phyloP scores from a whole-genome alignment of 2,113 vertebrate genomes.

The Oryzias woworae region DNA sequence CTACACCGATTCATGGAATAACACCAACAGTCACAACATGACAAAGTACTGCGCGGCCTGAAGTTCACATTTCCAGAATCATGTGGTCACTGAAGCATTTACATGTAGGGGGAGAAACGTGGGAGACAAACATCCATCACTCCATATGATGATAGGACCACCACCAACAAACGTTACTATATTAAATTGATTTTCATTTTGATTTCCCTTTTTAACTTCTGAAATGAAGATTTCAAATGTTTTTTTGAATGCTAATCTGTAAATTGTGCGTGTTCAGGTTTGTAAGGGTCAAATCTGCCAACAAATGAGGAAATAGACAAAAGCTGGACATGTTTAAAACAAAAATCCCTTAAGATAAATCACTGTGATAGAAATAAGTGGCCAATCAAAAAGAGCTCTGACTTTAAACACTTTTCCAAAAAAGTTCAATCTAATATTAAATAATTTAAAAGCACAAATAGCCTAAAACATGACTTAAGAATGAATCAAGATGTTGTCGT shows the following conservation, averaged over 20 bases:
- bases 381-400: not conserved
- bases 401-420: no score
- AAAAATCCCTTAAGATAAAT: conserved; percentile 1
- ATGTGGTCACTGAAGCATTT: conserved; percentile 51
- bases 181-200: conserved; percentile 37
- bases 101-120: conserved; percentile 54
- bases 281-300: conserved; percentile 17
- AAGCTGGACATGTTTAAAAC: conserved; percentile 12
- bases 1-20: conserved; percentile 65
- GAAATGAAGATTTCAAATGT: conserved; percentile 59
- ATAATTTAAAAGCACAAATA: no score
- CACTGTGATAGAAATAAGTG: conserved; percentile 8
- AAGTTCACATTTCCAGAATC: conserved; percentile 54
- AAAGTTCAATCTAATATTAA: no score
- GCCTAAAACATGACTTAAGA: no score
- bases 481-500: no score
- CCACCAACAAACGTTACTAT: conserved; percentile 57
- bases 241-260: conserved; percentile 39
- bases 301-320: conserved; percentile 18
- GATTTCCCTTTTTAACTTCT: conserved; percentile 31
- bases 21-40: conserved; percentile 64
- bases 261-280: conserved; percentile 47
- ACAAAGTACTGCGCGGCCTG: conserved; percentile 44
- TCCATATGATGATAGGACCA: conserved; percentile 56
- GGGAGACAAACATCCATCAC: conserved; percentile 56